Evolutionary conservation across 2,888 invertebrate species (phyloP).

Genomic region (Spicauda simplicius): DNA sequence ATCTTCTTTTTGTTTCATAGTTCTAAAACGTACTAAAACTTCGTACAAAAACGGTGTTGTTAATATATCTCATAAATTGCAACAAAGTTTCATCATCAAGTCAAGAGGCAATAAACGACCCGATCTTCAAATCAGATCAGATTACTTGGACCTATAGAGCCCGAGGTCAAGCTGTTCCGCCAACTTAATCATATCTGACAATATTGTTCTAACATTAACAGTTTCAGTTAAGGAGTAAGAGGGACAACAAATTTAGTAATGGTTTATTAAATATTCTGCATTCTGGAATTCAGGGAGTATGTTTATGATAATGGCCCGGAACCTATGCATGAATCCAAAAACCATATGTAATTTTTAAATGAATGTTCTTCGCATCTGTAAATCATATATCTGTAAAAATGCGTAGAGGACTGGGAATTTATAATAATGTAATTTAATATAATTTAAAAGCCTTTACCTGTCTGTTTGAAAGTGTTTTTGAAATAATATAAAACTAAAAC

Average conservation of each 20-base stretch:
- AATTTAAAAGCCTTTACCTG: too few species aligned
- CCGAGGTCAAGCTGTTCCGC: conserved; percentile 14
- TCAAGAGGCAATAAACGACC: conserved; percentile 14
- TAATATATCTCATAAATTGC: neutral
- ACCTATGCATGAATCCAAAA: too few species aligned
- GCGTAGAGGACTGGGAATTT: too few species aligned
- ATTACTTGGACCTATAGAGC: conserved; percentile 10
- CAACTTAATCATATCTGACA: conserved; percentile 27
- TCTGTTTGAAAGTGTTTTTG: too few species aligned
- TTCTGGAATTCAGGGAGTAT: neutral
- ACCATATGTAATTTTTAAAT: too few species aligned
- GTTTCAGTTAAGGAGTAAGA: neutral
- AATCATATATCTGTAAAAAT: too few species aligned
- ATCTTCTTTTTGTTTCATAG: neutral
- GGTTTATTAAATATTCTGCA: neutral
- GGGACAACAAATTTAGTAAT: neutral
- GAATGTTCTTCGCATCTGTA: too few species aligned
- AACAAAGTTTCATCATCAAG: neutral
- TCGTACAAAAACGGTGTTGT: neutral
- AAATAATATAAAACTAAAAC: too few species aligned
- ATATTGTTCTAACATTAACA: conserved; percentile 23
- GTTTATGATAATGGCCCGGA: too few species aligned
- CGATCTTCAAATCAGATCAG: conserved; percentile 15
- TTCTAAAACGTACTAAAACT: too few species aligned
- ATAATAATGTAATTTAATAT: too few species aligned